phyloP scores from a whole-genome alignment of 2,113 vertebrate genomes.

The Semnopithecus entellus region DNA sequence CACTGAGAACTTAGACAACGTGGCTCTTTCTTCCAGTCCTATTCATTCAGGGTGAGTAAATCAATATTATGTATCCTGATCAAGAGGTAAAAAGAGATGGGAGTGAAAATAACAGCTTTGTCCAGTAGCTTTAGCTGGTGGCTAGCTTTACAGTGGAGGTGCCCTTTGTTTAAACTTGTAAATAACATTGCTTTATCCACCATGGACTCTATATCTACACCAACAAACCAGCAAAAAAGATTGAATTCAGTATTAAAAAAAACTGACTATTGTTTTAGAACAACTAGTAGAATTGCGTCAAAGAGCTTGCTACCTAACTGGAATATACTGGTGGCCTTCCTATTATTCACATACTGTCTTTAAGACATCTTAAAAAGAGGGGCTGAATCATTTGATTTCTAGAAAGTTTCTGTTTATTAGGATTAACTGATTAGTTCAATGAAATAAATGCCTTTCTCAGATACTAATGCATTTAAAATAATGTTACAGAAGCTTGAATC shows the following conservation, averaged over 20 bases:
- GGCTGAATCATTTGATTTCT: neutral
- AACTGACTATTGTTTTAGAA: neutral
- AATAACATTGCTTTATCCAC: constrained; percentile 31
- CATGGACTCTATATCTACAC: neutral
- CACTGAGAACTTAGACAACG: constrained; percentile 95
- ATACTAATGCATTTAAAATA: neutral
- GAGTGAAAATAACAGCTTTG: constrained; percentile 55
- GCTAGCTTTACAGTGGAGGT: constrained; percentile 48
- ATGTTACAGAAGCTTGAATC: neutral
- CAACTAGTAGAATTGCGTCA: neutral
- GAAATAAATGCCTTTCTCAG: neutral
- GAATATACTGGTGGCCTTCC: neutral
- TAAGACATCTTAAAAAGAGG: neutral
- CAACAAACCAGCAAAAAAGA: neutral
- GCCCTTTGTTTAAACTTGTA: constrained; percentile 62
- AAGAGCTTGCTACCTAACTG: constrained; percentile 29
- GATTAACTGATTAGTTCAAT: neutral
- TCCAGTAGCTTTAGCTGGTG: constrained; percentile 60
- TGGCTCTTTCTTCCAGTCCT: constrained; percentile 95
- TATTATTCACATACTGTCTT: neutral
- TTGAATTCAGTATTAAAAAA: neutral
- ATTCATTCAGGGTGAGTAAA: constrained; percentile 95
- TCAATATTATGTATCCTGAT: constrained; percentile 64
- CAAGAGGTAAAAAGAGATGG: constrained; percentile 45
- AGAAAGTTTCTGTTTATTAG: neutral